phyloP scores from a whole-genome alignment of 2,113 vertebrate species.

The Cricetomys ansorgei region DNA sequence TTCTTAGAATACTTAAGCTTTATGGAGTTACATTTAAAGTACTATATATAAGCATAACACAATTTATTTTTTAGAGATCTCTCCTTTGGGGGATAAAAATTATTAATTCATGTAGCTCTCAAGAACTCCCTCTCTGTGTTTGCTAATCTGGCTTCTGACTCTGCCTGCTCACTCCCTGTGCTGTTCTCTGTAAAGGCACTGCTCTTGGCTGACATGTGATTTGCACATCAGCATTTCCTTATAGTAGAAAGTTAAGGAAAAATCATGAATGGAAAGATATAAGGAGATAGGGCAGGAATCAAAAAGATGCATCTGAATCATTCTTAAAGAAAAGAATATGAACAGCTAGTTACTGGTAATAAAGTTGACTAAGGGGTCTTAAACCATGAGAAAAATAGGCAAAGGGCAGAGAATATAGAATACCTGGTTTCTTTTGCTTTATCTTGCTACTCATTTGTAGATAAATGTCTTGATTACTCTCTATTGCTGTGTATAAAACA shows the following conservation, averaged over 20 bases:
- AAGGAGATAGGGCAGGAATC: fast-evolving
- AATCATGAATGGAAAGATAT: neutral
- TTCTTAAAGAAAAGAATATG: neutral
- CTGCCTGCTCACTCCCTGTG: neutral
- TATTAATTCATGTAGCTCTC: neutral
- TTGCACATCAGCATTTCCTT: neutral
- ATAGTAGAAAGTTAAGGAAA: neutral
- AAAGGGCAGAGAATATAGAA: too few species aligned
- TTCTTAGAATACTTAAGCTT: neutral
- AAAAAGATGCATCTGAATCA: neutral
- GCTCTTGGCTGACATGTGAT: neutral
- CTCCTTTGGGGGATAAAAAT: constrained; percentile 9
- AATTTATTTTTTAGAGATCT: constrained; percentile 8
- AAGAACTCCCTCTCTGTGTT: neutral
- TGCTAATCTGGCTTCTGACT: neutral
- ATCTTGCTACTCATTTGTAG: neutral
- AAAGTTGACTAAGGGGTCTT: neutral
- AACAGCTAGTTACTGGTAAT: neutral
- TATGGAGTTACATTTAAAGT: constrained; percentile 33
- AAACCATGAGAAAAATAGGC: neutral
- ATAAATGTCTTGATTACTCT: neutral
- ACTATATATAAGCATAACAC: neutral
- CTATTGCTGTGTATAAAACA: neutral
- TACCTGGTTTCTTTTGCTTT: neutral
- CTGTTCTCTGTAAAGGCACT: neutral